These are phyloP conservation scores for Trichomalopsis sarcophagae DNA, from an alignment of 1,140 invertebrate genomes.

Conservation along the genomic window DNA sequence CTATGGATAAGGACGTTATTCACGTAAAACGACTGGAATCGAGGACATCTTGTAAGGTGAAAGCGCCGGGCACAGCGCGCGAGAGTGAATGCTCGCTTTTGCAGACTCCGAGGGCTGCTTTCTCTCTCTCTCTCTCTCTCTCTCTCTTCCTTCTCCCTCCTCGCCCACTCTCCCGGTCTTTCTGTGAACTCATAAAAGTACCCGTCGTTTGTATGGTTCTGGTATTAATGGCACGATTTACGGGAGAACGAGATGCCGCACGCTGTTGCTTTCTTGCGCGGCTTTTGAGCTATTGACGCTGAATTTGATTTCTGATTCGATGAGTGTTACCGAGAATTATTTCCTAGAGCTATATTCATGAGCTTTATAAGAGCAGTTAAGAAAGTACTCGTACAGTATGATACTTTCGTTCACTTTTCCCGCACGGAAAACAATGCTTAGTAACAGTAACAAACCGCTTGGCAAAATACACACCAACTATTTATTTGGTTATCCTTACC, in stretches of 20 bases:
- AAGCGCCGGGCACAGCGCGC: not conserved
- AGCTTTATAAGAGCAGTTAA: too few species aligned
- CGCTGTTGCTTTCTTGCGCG: not conserved
- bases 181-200: slow-evolving; percentile 1
- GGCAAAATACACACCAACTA: too few species aligned
- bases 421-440: too few species aligned
- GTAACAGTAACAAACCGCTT: too few species aligned
- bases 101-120: not conserved
- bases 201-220: not conserved
- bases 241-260: not conserved
- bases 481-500: too few species aligned
- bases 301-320: not conserved
- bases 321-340: not conserved
- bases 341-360: too few species aligned
- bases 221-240: not conserved
- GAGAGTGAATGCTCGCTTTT: not conserved
- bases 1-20: slow-evolving; percentile 25
- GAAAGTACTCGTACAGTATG: too few species aligned
- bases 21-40: slow-evolving; percentile 39
- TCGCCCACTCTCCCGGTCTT: not conserved
- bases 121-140: not conserved
- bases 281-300: not conserved
- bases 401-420: too few species aligned
- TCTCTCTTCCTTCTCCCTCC: not conserved
- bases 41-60: slow-evolving; percentile 29